These are phyloP conservation scores for Sinohyriopsis cumingii DNA, from an alignment of 2,888 invertebrate species.

Conservation along the genomic window DNA sequence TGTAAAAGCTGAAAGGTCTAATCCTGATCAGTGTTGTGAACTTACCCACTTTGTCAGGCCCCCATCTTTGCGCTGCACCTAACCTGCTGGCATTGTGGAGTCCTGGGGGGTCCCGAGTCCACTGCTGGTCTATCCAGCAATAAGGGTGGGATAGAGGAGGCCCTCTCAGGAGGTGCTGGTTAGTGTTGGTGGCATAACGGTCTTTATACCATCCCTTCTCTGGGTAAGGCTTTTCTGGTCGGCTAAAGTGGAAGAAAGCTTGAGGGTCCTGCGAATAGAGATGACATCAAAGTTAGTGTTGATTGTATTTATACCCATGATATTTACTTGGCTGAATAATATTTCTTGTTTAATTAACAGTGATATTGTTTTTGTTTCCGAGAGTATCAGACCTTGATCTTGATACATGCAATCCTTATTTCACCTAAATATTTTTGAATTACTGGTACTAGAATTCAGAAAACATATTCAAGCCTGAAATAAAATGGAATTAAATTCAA, in stretches of 20 bases:
- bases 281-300: too few relatives aligned
- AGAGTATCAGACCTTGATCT: too few relatives aligned
- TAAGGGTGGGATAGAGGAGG: constrained; percentile 46
- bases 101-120: constrained; percentile 53
- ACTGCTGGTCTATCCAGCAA: constrained; percentile 64
- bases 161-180: constrained; percentile 57
- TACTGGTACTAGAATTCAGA: too few relatives aligned
- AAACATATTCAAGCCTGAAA: too few relatives aligned
- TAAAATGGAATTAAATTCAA: too few relatives aligned
- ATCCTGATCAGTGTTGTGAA: background rate
- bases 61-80: constrained; percentile 68
- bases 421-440: too few relatives aligned
- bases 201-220: constrained; percentile 52
- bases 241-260: constrained; percentile 50
- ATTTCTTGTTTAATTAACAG: too few relatives aligned
- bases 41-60: constrained; percentile 68
- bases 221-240: constrained; percentile 39
- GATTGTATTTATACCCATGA: background rate
- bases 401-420: too few relatives aligned
- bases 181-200: constrained; percentile 59
- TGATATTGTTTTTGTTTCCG: too few relatives aligned
- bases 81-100: constrained; percentile 65
- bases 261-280: constrained; percentile 45
- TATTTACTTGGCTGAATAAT: too few relatives aligned
- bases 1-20: too few relatives aligned